Base-by-base conservation (phyloP, 2,113 vertebrate genomes). In the Odobenus rosmarus region DNA sequence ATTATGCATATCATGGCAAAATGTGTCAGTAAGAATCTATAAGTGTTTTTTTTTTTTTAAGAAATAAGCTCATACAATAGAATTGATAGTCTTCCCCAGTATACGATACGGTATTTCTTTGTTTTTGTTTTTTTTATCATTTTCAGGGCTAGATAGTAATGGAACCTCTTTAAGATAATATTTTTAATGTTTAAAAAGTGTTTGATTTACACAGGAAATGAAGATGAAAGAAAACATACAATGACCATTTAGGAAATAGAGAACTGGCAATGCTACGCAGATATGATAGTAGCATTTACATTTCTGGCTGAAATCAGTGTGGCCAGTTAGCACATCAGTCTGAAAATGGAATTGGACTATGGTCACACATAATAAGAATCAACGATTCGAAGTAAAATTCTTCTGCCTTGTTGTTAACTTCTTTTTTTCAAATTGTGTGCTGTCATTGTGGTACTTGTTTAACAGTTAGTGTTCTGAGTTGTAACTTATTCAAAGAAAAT, bases 401-500 rank as follows among this genome's bases (percentile, higher is more conserved):
- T 81, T 46, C 83, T 87, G 19, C 87, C 89, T 74, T 94, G 14
- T 53, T 57, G 19, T 88, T n/a, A 74, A 49, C 16, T 62, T 88
- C 15, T 81, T 84, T 62, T 62, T 51, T 16, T 7, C 49, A 51
- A 36, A 82, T 79, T 23, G 18, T 69, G 28, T 57, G 33, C 8
- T 85, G 91, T 90, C 55, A 28, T 64, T 36, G 2, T 90, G 46
- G 36, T 53, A 39, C 15, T 49, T 94, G 23, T 72, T 74, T 84
- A 95, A 67, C 79, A 94, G 92, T 95, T 85, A 80, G 53, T 67
- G 13, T 83, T 42, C 71, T 90, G 67, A 81, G 39, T 71, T 51
- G 46, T 39, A 90, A 90, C 62, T 61, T 86, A 83, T 36, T 95
- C 67, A 90, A 71, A 79, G 90, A 89, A 93, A 96, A 87, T 62